These are phyloP conservation scores for Ericerus pela DNA, from an alignment of 1,140 invertebrate species.

Conservation along the genomic window DNA sequence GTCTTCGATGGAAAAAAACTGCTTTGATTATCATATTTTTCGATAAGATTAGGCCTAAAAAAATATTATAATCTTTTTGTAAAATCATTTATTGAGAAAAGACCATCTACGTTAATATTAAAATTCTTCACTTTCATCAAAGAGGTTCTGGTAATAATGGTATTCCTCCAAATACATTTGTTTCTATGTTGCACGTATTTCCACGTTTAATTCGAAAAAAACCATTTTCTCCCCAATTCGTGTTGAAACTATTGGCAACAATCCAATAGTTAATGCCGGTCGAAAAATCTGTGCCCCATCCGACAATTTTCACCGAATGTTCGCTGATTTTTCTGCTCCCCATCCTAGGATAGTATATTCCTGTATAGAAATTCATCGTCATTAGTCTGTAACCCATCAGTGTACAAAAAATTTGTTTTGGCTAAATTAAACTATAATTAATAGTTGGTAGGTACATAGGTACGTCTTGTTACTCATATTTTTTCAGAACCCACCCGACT, in stretches of 20 bases:
- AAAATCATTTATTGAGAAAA: too few species aligned
- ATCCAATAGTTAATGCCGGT: conserved; percentile 29
- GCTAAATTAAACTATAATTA: not conserved
- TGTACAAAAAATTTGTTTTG: not conserved
- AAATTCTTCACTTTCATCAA: too few species aligned
- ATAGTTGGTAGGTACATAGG: not conserved
- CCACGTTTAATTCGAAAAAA: conserved; percentile 48
- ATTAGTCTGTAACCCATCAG: too few species aligned
- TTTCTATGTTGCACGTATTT: conserved; percentile 50
- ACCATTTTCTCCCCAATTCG: conserved; percentile 38
- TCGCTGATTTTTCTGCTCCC: conserved; percentile 51
- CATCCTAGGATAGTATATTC: conserved; percentile 53
- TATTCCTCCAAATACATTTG: conserved; percentile 55
- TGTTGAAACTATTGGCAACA: conserved; percentile 39
- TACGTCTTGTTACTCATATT: not conserved
- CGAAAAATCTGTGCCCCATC: conserved; percentile 37
- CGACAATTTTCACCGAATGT: conserved; percentile 77
- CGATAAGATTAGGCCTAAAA: too few species aligned
- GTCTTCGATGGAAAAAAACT: too few species aligned
- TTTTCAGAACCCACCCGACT: conserved; percentile 41
- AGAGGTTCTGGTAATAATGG: too few species aligned
- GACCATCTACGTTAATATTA: too few species aligned
- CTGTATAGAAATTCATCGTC: too few species aligned
- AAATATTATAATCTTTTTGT: too few species aligned
- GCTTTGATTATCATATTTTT: too few species aligned